Base-by-base conservation (phyloP, 2,888 invertebrate genomes). In the Latrodectus hesperus region DNA sequence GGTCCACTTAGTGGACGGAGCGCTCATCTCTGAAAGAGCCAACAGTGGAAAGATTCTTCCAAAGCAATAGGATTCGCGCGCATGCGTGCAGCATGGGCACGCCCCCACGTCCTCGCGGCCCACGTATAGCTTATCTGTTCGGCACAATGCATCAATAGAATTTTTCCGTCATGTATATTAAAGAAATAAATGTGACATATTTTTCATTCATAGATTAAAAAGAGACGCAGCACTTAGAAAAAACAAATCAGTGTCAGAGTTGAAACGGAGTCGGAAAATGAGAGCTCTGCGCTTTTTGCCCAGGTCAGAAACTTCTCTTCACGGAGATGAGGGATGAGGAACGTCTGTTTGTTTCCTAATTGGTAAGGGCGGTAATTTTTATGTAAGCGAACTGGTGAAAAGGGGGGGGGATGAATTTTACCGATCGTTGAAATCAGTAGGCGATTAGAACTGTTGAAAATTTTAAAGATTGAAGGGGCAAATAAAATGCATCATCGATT, bases 1-100 rank as follows among this genome's bases (percentile, higher is more conserved):
- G 74, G 85, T 85, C 85, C 85, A 85, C 70, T 73, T 80, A 55
- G 17, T 74, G 85, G 52, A 73, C 68, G 73, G 38, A 65, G 17
- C 55, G 22, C 53, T 68, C 51, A 64, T 75, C 51, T 49, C 22
- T 22, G 73, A 22, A 52, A 67, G 73, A 53, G 53, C 16, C 60
- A 17, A n/a, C 49, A 53, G 55, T 49, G 68, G 68, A 67, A 67
- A 67, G 67, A n/a, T 67, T n/a, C 67, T 22, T 67, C 67, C 60
- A 60, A 60, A 60, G 60, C 10, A 60, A 60, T 16, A 60, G 60
- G 60, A 60, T 60, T 60, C n/a, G 60, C 60, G 60, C 67, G 81
- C 81, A 81, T 81, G 81, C 81, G 81, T 73, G 72, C 80, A 60
- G 53, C 52, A n/a, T 17, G 49, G n/a, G n/a, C 64, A 67, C 22